phyloP scores from a whole-genome alignment of 2,797 vertebrate genomes.

The Acanthurus lineatus region DNA sequence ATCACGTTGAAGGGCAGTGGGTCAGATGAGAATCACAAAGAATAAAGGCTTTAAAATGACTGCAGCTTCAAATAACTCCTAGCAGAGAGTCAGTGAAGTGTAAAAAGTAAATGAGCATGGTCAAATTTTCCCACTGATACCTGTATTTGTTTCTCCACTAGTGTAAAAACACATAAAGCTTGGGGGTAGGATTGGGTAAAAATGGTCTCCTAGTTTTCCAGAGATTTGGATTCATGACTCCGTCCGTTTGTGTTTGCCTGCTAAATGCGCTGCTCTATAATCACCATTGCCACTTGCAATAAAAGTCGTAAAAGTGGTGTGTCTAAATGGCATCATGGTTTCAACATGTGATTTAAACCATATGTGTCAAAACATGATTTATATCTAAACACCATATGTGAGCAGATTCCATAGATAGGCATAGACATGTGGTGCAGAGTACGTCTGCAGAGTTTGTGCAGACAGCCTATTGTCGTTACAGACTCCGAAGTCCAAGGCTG shows the following conservation, averaged over 20 bases:
- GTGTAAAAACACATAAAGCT: slow-evolving; percentile 34
- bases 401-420: slow-evolving; percentile 55
- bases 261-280: slow-evolving; percentile 60
- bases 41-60: slow-evolving; percentile 29
- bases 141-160: slow-evolving; percentile 29
- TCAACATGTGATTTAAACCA: slow-evolving; percentile 64
- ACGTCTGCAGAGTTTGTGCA: slow-evolving; percentile 39
- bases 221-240: slow-evolving; percentile 33
- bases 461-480: slow-evolving; percentile 46
- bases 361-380: slow-evolving; percentile 66
- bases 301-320: slow-evolving; percentile 59
- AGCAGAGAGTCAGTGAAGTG: slow-evolving; percentile 21
- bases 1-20: slow-evolving; percentile 41
- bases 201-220: slow-evolving; percentile 14
- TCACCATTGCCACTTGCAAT: slow-evolving; percentile 58
- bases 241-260: slow-evolving; percentile 40
- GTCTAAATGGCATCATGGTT: slow-evolving; percentile 60
- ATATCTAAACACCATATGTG: slow-evolving; percentile 55
- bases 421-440: slow-evolving; percentile 23
- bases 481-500: slow-evolving; percentile 53
- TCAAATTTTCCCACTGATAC: slow-evolving; percentile 27
- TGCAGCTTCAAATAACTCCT: slow-evolving; percentile 21
- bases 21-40: slow-evolving; percentile 46
- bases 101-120: slow-evolving; percentile 31
- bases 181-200: slow-evolving; percentile 24